Evolutionary conservation across 2,888 invertebrate species (phyloP), one percentile per base, ranked within the genome.

Genomic region (Stenoptilia bipunctidactyla): DNA sequence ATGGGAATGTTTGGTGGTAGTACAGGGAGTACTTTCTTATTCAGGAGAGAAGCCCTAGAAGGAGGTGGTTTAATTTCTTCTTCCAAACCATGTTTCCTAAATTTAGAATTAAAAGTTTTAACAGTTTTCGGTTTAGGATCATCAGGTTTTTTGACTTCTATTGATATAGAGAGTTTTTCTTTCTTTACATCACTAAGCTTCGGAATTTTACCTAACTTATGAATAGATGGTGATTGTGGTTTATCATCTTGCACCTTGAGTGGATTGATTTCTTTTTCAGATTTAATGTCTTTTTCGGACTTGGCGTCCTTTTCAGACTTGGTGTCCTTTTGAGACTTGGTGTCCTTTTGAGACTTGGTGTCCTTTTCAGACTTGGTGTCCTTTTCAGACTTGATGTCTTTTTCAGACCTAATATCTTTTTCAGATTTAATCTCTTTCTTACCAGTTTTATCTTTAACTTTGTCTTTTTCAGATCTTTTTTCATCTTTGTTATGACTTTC

Each of bases 91-190:
- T 95, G 96, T 38, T 94, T 94, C 50, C 97, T 88, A 83, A 96
- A 95, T 76, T 94, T 95, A 1, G 94, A 93, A 72, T 94, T 90
- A 66, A 91, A 94, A 12, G 93, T 92, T 86, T 96, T 97, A 1
- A 96, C 96, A 30, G 96, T 96, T 76, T 94, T 94, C 2, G 94
- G 91, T 55, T 95, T 88, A 9, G 87, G 86, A 39, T 89, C 87
- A 49, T 89, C 89, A 44, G 86, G 87, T 69, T 91, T 92, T 45
- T 92, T 85, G 40, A 90, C 89, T 84, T 93, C 93, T 52, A 93
- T 92, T 0, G 93, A 92, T 66, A 93, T 92, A 2, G 92, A 91
- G 30, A 90, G 90, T 51, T 91, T 92, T 52, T 90, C 90, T 58
- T 86, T 87, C 53, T 88, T 61, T 58, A 74, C 48, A 53, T 75